These are phyloP conservation scores for Caenorhabditis sp. DNA, from an alignment of 2,888 invertebrate species.

Conservation along the genomic window DNA sequence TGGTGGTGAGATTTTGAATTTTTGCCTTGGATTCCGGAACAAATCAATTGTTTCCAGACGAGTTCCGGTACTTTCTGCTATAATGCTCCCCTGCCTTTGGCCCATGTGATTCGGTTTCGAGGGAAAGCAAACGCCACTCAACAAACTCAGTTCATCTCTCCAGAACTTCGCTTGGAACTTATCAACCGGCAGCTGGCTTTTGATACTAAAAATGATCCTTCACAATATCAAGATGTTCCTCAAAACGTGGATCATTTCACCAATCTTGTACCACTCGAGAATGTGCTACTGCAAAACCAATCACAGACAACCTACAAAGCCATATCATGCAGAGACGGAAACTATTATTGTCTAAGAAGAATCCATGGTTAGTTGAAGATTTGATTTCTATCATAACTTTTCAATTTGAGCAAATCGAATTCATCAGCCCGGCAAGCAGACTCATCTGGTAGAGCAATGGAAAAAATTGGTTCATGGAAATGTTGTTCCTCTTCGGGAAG, in stretches of 20 bases:
- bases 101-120: slow-evolving; percentile 72
- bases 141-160: slow-evolving; percentile 71
- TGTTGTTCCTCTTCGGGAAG: slow-evolving; percentile 93
- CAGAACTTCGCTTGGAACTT: slow-evolving; percentile 73
- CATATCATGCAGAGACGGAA: slow-evolving; percentile 72
- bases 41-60: slow-evolving; percentile 49
- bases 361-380: slow-evolving; percentile 65
- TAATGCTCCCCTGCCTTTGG: slow-evolving; percentile 64
- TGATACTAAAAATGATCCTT: slow-evolving; percentile 68
- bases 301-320: slow-evolving; percentile 70
- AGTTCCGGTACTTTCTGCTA: slow-evolving; percentile 66
- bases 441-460: slow-evolving; percentile 94
- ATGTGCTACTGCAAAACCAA: slow-evolving; percentile 43
- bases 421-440: slow-evolving; percentile 89
- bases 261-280: slow-evolving; percentile 72
- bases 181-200: slow-evolving; percentile 74
- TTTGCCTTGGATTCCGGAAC: no score
- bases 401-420: slow-evolving; percentile 88
- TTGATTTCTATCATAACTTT: background rate
- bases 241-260: slow-evolving; percentile 71
- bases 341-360: slow-evolving; percentile 72
- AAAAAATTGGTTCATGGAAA: slow-evolving; percentile 94
- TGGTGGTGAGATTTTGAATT: slow-evolving; percentile 36
- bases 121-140: slow-evolving; percentile 69
- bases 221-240: slow-evolving; percentile 70